These are phyloP conservation scores for Delphinus delphis DNA, from an alignment of 2,113 vertebrate genomes.

Conservation along the genomic window DNA sequence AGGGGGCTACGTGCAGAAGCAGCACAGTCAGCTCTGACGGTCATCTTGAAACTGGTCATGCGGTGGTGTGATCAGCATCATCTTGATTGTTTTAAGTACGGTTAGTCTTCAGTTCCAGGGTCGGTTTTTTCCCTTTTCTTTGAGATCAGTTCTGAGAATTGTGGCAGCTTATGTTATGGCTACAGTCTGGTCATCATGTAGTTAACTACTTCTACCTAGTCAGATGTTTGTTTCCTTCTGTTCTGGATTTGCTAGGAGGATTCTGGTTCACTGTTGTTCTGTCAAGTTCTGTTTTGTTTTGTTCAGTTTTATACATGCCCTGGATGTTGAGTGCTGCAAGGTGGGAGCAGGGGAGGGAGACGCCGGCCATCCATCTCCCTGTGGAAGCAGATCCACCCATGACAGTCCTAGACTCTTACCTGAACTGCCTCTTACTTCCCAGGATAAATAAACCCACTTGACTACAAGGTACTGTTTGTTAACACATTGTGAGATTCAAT, in stretches of 20 bases:
- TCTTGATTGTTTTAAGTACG: too few relatives aligned
- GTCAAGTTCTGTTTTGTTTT: background rate
- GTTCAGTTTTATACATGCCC: too few relatives aligned
- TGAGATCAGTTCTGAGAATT: too few relatives aligned
- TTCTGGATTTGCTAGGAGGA: background rate
- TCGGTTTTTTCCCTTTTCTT: too few relatives aligned
- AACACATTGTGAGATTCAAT: background rate
- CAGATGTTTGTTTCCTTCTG: background rate
- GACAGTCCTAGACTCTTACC: rapidly evolving
- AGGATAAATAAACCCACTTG: background rate
- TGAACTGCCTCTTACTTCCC: background rate
- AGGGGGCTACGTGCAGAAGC: too few relatives aligned
- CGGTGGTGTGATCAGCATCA: rapidly evolving
- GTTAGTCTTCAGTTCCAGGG: too few relatives aligned
- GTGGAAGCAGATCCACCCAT: rapidly evolving
- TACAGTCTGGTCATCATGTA: too few relatives aligned
- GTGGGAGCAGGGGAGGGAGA: too few relatives aligned
- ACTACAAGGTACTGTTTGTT: rapidly evolving
- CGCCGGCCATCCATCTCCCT: rapidly evolving
- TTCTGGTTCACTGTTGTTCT: background rate
- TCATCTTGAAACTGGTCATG: too few relatives aligned
- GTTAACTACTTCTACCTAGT: too few relatives aligned
- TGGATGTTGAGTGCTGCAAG: background rate
- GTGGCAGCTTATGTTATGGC: too few relatives aligned
- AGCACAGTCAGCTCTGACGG: too few relatives aligned